Evolutionary conservation across 2,113 vertebrate genomes (phyloP), one percentile per base, ranked within the genome.

Genomic region (Polypterus senegalus): DNA sequence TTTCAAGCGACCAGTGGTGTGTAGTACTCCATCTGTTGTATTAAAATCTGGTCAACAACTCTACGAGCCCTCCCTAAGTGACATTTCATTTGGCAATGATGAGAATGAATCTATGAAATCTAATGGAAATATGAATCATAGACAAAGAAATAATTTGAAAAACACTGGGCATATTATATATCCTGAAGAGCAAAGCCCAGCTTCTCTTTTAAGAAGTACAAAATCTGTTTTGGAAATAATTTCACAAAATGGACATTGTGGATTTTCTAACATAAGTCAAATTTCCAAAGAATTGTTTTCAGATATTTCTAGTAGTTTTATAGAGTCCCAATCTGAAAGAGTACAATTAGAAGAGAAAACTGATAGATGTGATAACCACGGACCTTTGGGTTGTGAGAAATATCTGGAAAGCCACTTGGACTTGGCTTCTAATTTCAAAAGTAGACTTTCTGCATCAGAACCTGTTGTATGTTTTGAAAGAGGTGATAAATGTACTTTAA

Each of bases 11-110:
- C 73, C 71, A 0, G 49, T 73, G 3, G 63, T 75, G 9, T 66
- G 64, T 57, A 75, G 73, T 48, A 75, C 73, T 2, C 71, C 73
- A 3, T 71, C 67, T 5, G 7, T 66, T 5, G 44, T 51, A 49
- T 61, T 45, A 46, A 58, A 49, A 53, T 62, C 48, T n/a, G 49
- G 48, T 4, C 48, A 43, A 3, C 48, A 27, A 7, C 58, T 48
- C 48, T 63, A 56, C 3, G 69, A 70, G 45, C 69, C 67, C 10
- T 73, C 71, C 1, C 4, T 73, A 44, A 71, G 62, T 57, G 69
- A 70, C 60, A 71, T 71, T 51, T 73, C 67, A 10, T 67, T 71
- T 9, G 73, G 64, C 54, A 68, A 62, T 47, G 67, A 75, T 5
- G 73, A 71, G 9, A 6, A 9, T 2, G 56, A 64, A 9, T 62